phyloP scores from a whole-genome alignment of 2,113 vertebrate genomes.

The Phaethon lepturus region DNA sequence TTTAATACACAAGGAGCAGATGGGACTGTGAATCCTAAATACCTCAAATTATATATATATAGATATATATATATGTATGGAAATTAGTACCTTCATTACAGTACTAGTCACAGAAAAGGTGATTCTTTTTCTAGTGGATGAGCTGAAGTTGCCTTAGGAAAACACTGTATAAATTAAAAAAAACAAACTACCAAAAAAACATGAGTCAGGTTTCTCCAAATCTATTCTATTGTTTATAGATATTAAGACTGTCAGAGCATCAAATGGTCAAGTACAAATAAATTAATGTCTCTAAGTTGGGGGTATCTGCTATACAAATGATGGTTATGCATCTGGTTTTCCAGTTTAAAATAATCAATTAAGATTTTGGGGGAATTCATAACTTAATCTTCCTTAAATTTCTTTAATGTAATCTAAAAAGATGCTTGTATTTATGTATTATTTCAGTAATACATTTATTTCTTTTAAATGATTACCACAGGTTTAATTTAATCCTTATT shows the following conservation, averaged over 20 bases:
- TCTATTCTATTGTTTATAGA: neutral
- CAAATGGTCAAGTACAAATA: neutral
- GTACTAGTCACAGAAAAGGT: neutral
- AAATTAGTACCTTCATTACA: neutral
- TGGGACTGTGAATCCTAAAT: neutral
- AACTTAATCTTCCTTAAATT: neutral
- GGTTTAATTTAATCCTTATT: constrained; percentile 16
- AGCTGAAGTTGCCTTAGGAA: neutral
- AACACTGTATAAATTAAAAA: neutral
- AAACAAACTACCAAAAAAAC: neutral
- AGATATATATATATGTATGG: neutral
- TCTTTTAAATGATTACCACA: neutral
- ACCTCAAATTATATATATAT: neutral
- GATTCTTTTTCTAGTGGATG: neutral
- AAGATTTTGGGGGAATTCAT: neutral
- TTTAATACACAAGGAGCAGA: neutral
- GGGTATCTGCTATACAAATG: neutral
- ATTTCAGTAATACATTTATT: neutral
- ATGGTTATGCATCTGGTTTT: neutral
- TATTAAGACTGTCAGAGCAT: neutral
- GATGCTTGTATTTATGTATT: neutral
- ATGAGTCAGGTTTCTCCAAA: neutral
- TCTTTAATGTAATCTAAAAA: neutral
- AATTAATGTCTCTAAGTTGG: neutral
- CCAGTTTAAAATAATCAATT: neutral